A percentile compares a stretch with the other conserved stretches of the same genome.
These are phyloP conservation scores for Poecilobothrus nobilitatus DNA, from an alignment of 2,888 invertebrate species.

Conservation along the genomic window DNA sequence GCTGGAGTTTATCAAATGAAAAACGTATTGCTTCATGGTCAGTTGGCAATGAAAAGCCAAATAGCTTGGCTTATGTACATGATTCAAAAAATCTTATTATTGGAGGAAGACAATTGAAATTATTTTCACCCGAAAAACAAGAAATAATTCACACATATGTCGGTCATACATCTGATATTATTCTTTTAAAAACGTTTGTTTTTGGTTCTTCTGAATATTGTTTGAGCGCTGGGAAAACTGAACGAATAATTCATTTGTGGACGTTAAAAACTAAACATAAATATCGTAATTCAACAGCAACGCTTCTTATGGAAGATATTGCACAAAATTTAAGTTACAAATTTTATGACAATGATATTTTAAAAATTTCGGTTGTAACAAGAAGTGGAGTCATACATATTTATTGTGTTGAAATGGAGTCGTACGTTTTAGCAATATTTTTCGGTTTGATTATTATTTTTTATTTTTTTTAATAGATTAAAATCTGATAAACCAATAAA, in stretches of 20 bases:
- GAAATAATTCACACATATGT: slow-evolving; percentile 54
- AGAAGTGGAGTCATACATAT: slow-evolving; percentile 71
- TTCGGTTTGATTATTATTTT: background rate
- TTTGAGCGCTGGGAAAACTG: slow-evolving; percentile 38
- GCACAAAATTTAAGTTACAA: slow-evolving; percentile 49
- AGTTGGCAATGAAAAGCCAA: slow-evolving; percentile 48
- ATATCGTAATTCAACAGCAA: slow-evolving; percentile 45
- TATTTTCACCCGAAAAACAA: slow-evolving; percentile 54
- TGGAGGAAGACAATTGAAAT: slow-evolving; percentile 35
- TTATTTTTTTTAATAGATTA: slow-evolving; percentile 27
- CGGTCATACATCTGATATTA: slow-evolving; percentile 55
- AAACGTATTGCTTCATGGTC: slow-evolving; percentile 50
- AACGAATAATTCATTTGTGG: slow-evolving; percentile 41
- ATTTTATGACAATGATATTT: slow-evolving; percentile 46
- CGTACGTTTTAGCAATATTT: slow-evolving; percentile 21
- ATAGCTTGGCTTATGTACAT: slow-evolving; percentile 39
- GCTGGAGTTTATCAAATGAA: slow-evolving; percentile 45
- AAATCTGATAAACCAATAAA: slow-evolving; percentile 53
- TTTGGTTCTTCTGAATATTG: slow-evolving; percentile 32
- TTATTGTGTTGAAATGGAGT: slow-evolving; percentile 71
- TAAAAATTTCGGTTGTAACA: slow-evolving; percentile 49
- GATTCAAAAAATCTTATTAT: slow-evolving; percentile 36
- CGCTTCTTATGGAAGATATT: slow-evolving; percentile 62
- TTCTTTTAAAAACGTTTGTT: slow-evolving; percentile 41
- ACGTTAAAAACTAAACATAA: slow-evolving; percentile 43